These are phyloP conservation scores for Tetropium fuscum DNA, from an alignment of 2,888 invertebrate genomes.

Conservation along the genomic window DNA sequence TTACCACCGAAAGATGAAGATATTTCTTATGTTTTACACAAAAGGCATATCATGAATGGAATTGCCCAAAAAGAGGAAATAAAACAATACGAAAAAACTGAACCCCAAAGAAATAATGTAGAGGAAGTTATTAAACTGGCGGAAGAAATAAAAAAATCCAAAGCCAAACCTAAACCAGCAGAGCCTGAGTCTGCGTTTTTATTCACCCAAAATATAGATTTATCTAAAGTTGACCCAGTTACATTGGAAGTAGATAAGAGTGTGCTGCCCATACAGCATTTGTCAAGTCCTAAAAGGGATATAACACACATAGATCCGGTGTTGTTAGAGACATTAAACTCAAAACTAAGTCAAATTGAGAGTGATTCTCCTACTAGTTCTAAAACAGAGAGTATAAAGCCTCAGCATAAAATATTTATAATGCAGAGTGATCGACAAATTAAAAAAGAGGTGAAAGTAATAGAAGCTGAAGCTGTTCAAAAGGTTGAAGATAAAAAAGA, in stretches of 20 bases:
- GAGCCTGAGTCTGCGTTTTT: slow-evolving; percentile 70
- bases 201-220: slow-evolving; percentile 80
- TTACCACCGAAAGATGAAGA: slow-evolving; percentile 73
- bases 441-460: slow-evolving; percentile 44
- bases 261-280: slow-evolving; percentile 70
- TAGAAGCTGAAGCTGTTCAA: slow-evolving; percentile 39
- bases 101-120: slow-evolving; percentile 65
- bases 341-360: slow-evolving; percentile 81
- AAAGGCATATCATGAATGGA: slow-evolving; percentile 88
- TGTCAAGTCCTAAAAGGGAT: slow-evolving; percentile 78
- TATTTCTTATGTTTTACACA: slow-evolving; percentile 87
- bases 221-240: slow-evolving; percentile 79
- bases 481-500: slow-evolving; percentile 53
- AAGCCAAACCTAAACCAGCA: slow-evolving; percentile 52
- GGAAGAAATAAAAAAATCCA: slow-evolving; percentile 50
- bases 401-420: slow-evolving; percentile 52
- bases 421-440: slow-evolving; percentile 50
- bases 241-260: slow-evolving; percentile 79
- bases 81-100: slow-evolving; percentile 39
- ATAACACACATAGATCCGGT: slow-evolving; percentile 79
- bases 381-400: slow-evolving; percentile 75
- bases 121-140: slow-evolving; percentile 61
- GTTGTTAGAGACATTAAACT: slow-evolving; percentile 75
- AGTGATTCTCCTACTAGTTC: slow-evolving; percentile 82
- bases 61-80: slow-evolving; percentile 71